phyloP scores from a whole-genome alignment of 2,797 vertebrate species.

The Silurus aristotelis region DNA sequence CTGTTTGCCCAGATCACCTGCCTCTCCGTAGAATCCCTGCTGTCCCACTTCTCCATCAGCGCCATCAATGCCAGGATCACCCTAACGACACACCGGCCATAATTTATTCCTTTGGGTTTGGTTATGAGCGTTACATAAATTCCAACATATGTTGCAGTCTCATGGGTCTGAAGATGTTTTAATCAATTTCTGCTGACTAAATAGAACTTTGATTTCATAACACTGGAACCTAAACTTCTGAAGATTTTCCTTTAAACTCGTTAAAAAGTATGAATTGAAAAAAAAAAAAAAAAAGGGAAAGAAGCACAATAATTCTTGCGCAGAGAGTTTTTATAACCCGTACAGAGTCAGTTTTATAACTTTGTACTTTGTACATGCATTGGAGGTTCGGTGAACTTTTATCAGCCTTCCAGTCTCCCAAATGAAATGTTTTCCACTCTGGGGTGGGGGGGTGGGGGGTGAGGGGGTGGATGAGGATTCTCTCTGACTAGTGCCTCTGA shows the following conservation, averaged over 20 bases:
- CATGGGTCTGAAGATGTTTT: background rate
- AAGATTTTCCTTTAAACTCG: constrained; percentile 3
- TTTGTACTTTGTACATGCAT: constrained; percentile 38
- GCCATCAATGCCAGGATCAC: constrained; percentile 73
- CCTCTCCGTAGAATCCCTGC: constrained; percentile 78
- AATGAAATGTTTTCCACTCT: constrained; percentile 67
- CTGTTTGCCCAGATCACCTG: constrained; percentile 71
- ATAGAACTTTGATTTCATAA: background rate
- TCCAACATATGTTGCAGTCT: background rate
- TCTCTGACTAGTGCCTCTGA: constrained; percentile 72
- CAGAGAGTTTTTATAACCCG: constrained; percentile 4
- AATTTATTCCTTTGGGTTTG: background rate
- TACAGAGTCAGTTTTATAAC: constrained; percentile 31
- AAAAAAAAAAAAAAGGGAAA: background rate
- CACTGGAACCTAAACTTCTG: background rate
- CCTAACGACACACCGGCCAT: constrained; percentile 66
- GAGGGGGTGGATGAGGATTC: constrained; percentile 52
- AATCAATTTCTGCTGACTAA: background rate
- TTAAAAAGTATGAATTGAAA: background rate
- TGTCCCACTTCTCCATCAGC: constrained; percentile 72
- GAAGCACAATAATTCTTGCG: background rate
- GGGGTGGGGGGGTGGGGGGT: constrained; percentile 52
- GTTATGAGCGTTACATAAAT: background rate
- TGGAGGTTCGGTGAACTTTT: constrained; percentile 62
- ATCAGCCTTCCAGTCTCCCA: constrained; percentile 56